Evolutionary conservation across 2,888 invertebrate species (phyloP).

Genomic region (Abrostola tripartita): DNA sequence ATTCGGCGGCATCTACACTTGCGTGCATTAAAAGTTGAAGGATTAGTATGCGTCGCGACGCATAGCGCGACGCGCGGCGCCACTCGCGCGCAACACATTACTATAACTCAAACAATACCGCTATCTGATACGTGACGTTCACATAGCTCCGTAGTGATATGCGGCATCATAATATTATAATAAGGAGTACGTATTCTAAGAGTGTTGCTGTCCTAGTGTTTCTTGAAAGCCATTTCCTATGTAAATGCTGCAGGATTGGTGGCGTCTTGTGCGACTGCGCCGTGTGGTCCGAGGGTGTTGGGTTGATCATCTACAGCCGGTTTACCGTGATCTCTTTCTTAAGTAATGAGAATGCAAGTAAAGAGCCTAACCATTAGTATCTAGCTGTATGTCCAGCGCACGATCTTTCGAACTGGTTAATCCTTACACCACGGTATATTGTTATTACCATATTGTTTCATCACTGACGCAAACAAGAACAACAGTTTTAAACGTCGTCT

Average conservation of each 20-base stretch:
- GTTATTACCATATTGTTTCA: no score
- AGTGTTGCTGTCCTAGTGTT: conserved; percentile 17
- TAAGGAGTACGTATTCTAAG: conserved; percentile 31
- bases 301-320: not conserved
- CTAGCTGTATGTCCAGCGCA: no score
- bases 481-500: no score
- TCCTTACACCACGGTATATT: no score
- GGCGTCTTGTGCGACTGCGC: conserved; percentile 29
- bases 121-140: conserved; percentile 42
- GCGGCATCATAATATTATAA: conserved; percentile 38
- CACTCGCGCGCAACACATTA: conserved; percentile 31
- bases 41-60: conserved; percentile 47
- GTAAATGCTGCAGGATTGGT: conserved; percentile 23
- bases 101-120: conserved; percentile 52
- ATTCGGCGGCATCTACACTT: conserved; percentile 15
- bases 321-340: no score
- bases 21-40: conserved; percentile 12
- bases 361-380: no score
- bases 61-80: conserved; percentile 39
- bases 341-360: no score
- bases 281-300: conserved; percentile 29
- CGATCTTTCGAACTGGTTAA: no score
- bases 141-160: conserved; percentile 22
- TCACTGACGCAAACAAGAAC: no score
- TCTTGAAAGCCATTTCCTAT: conserved; percentile 33